These are phyloP conservation scores for Pogonocherus hispidulus DNA, from an alignment of 2,888 invertebrate genomes.

Conservation along the genomic window DNA sequence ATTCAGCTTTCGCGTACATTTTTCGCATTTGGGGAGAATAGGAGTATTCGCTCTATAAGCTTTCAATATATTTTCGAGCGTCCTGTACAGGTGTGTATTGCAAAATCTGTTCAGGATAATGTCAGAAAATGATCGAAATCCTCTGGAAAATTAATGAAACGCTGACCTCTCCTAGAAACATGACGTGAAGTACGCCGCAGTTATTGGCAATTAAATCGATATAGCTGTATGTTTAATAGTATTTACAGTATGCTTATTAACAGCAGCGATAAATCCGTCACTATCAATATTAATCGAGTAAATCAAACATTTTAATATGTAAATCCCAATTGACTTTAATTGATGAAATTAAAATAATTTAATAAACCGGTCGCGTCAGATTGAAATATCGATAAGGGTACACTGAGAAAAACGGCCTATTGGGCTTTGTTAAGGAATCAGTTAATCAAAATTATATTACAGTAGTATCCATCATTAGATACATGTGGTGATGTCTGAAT, in stretches of 20 bases:
- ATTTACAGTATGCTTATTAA: conserved; percentile 37
- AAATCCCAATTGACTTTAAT: conserved; percentile 46
- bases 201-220: conserved; percentile 13
- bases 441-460: background rate
- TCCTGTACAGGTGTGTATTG: too few relatives aligned
- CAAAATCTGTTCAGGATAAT: too few relatives aligned
- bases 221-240: conserved; percentile 36
- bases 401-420: background rate
- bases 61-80: too few relatives aligned
- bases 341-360: conserved; percentile 45
- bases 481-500: too few relatives aligned
- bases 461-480: background rate
- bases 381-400: conserved; percentile 25
- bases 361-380: conserved; percentile 34
- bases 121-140: too few relatives aligned
- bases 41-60: too few relatives aligned
- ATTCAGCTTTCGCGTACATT: too few relatives aligned
- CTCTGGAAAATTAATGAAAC: background rate
- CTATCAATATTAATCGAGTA: conserved; percentile 47
- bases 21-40: too few relatives aligned
- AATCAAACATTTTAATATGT: conserved; percentile 48
- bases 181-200: background rate
- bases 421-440: background rate
- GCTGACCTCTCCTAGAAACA: background rate
- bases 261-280: conserved; percentile 46